Evolutionary conservation across 1,140 invertebrate genomes (phyloP), one percentile per base, ranked within the genome.

Genomic region (Euura saliciscinereae): DNA sequence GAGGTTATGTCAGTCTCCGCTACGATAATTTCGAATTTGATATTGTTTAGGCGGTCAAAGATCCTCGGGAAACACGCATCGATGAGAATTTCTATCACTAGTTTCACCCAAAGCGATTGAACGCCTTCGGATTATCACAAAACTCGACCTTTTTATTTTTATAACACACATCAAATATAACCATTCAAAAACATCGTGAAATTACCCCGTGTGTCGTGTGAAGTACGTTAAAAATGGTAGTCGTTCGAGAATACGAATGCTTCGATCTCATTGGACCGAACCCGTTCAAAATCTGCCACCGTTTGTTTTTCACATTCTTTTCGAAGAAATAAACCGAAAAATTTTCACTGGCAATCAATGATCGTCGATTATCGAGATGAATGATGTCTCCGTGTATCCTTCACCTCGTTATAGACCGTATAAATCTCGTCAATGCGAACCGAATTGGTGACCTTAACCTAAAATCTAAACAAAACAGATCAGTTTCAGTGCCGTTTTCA

Each of bases 401-500:
- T 85, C 75, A 28, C 1, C 28, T 28, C 28, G 28, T 28, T 28
- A 28, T 28, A 28, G 28, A 28, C 28, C 28, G 28, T 28, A 28
- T 28, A 28, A 28, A 28, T 28, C 28, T 28, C 28, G 28, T 28
- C 1, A 28, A 28, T 28, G 1, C 28, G 28, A 28, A 28, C 28
- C 28, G 28, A 28, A 1, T 28, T 28, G 28, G 28, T 1, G 28
- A 28, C 28, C 28, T 28, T 28, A 28, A 28, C 28, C 28, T 28
- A 28, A 66, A 65, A 72, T 13, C 46, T 71, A 46, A 71, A 70
- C 51, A 67, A 4, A 59, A 65, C 74, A 89, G 88, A 78, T 77
- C 83, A 74, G 74, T 89, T 44, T 77, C 78, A 66, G 78, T 95
- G 72, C 92, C 93, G 45, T 95, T 96, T 84, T 86, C 90, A 64